These are phyloP conservation scores for Tadarida brasiliensis DNA, from an alignment of 2,797 vertebrate species.

Conservation along the genomic window DNA sequence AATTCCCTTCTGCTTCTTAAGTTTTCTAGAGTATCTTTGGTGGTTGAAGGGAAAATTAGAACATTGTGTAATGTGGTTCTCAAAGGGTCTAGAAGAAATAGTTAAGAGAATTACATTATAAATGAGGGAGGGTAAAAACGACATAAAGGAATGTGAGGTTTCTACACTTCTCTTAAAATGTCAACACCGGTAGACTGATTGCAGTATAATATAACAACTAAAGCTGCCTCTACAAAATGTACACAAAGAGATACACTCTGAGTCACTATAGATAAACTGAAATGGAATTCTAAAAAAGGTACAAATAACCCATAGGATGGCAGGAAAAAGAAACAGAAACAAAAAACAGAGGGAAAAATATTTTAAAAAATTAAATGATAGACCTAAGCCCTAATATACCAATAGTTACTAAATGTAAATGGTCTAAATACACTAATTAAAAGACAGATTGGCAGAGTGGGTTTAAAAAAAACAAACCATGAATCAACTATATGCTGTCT, in stretches of 20 bases:
- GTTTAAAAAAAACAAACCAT: not conserved
- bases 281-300: not conserved
- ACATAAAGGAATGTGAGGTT: not conserved
- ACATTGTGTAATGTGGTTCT: not conserved
- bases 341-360: not conserved
- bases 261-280: not conserved
- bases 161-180: not conserved
- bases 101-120: not conserved
- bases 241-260: not conserved
- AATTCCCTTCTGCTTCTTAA: not conserved
- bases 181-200: not conserved
- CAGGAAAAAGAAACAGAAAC: not conserved
- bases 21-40: not conserved
- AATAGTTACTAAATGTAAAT: not conserved
- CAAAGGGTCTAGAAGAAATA: not conserved
- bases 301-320: not conserved
- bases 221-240: not conserved
- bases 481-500: not conserved
- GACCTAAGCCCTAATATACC: not conserved
- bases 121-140: not conserved
- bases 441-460: not conserved
- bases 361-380: not conserved
- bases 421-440: not conserved
- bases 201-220: not conserved
- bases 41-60: not conserved